Base-by-base conservation (phyloP, 1,140 invertebrate genomes). In the Danaus melanippus region DNA sequence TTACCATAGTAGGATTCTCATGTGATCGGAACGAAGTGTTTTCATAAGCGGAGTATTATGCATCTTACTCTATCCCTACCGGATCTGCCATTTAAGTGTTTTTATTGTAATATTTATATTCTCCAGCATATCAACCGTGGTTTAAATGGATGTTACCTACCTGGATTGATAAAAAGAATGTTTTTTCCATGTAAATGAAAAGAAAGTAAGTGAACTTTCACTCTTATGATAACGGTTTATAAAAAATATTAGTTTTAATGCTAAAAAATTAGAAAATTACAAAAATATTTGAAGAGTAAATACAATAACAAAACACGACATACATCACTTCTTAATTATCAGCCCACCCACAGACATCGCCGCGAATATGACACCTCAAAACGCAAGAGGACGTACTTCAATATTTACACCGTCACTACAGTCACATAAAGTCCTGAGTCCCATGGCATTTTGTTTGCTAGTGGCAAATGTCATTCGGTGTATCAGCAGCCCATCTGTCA, bases 401-500 rank as follows among this genome's bases (percentile, higher is more conserved):
- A 8, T 45, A 46, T 45, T 58, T 55, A 48, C 43, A 53, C 56
- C 59, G 46, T 56, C 63, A 64, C 57, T 44, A 9, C 52, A 1
- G 46, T 2, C 45, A 2, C 1, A 58, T 66, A 76, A 51, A 57
- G 69, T 56, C 46, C 58, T 41, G 42, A 64, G 65, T 71, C 48
- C 63, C 55, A 12, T 69, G 64, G 51, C 64, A 63, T 63, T 64
- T 42, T 51, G 32, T 21, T 55, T 45, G 58, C 57, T 55, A 54
- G 53, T 64, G 53, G 67, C 53, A 70, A 71, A 72, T 71, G 61
- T 70, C 67, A 73, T 75, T 71, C 69, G 62, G 62, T 69, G 71
- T 81, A 79, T 81, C 71, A 68, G 74, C 54, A 77, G 67, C 68
- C 75, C 79, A 81, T 85, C 82, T 85, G 82, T 85, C 82, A 83